Evolutionary conservation across 2,888 invertebrate genomes (phyloP).

Genomic region (Diarsia brunnea): DNA sequence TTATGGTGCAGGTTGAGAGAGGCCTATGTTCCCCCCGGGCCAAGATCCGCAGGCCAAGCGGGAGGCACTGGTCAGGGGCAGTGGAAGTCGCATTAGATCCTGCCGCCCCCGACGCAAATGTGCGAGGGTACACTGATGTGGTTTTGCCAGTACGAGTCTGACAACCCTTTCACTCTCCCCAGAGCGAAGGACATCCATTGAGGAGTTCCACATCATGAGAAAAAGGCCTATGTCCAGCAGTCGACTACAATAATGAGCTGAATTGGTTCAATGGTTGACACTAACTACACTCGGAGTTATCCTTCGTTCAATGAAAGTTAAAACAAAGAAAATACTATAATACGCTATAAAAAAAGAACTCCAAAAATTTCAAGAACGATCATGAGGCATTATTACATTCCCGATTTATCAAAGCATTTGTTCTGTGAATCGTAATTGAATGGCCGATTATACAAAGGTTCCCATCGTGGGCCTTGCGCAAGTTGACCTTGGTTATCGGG

Average conservation of each 20-base stretch:
- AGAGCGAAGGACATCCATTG: too few relatives aligned
- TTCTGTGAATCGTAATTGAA: slow-evolving; percentile 62
- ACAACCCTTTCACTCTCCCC: too few relatives aligned
- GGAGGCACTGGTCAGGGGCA: too few relatives aligned
- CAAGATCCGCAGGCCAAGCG: too few relatives aligned
- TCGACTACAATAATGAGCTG: background rate
- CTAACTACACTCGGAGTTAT: background rate
- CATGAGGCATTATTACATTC: slow-evolving; percentile 43
- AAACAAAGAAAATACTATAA: slow-evolving; percentile 12
- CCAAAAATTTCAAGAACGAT: slow-evolving; percentile 37
- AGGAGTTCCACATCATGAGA: too few relatives aligned
- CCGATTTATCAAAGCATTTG: slow-evolving; percentile 45
- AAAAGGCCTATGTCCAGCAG: background rate
- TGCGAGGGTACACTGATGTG: too few relatives aligned
- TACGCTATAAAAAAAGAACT: slow-evolving; percentile 14
- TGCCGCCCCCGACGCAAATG: too few relatives aligned
- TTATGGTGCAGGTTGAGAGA: background rate
- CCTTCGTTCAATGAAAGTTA: background rate
- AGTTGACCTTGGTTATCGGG: slow-evolving; percentile 72
- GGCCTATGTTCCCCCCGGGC: too few relatives aligned
- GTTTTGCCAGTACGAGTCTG: too few relatives aligned
- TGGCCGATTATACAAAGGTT: slow-evolving; percentile 67
- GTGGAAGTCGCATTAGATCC: too few relatives aligned
- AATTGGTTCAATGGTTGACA: background rate
- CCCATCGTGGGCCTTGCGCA: slow-evolving; percentile 73